phyloP scores from a whole-genome alignment of 2,888 invertebrate species.

The Epinotia demarniana region DNA sequence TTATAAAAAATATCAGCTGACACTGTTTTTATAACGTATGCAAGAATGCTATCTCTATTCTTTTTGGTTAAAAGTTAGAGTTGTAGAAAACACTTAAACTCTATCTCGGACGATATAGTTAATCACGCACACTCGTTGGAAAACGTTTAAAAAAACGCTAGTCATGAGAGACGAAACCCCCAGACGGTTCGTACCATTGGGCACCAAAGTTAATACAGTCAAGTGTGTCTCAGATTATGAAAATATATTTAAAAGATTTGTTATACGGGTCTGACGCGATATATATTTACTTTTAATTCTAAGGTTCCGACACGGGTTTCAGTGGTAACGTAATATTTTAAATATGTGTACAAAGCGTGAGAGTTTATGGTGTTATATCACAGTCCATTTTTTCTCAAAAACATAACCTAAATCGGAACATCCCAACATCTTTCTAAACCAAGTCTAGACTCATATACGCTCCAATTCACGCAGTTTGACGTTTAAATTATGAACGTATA shows the following conservation, averaged over 20 bases:
- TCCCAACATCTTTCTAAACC: constrained; percentile 13
- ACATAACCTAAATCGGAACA: background rate
- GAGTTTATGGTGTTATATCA: background rate
- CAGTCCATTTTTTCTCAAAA: background rate
- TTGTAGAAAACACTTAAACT: background rate
- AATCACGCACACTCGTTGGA: background rate
- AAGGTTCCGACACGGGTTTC: too few species aligned
- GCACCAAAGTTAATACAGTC: too few species aligned
- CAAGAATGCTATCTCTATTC: constrained; percentile 1
- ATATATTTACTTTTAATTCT: too few species aligned
- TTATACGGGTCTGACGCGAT: too few species aligned
- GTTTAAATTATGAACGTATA: constrained; percentile 36
- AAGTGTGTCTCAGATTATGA: too few species aligned
- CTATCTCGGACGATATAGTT: background rate
- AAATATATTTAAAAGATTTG: too few species aligned
- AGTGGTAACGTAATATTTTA: too few species aligned
- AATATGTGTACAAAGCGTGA: too few species aligned
- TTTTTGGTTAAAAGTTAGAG: background rate
- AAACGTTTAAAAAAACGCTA: background rate
- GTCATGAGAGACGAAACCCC: too few species aligned
- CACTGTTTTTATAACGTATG: background rate
- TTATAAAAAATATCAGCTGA: constrained; percentile 3
- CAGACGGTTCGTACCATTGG: too few species aligned
- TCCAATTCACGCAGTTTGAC: constrained; percentile 33
- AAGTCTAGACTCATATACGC: constrained; percentile 40